phyloP scores from a whole-genome alignment of 2,888 invertebrate genomes.

The Smittia aterrima region DNA sequence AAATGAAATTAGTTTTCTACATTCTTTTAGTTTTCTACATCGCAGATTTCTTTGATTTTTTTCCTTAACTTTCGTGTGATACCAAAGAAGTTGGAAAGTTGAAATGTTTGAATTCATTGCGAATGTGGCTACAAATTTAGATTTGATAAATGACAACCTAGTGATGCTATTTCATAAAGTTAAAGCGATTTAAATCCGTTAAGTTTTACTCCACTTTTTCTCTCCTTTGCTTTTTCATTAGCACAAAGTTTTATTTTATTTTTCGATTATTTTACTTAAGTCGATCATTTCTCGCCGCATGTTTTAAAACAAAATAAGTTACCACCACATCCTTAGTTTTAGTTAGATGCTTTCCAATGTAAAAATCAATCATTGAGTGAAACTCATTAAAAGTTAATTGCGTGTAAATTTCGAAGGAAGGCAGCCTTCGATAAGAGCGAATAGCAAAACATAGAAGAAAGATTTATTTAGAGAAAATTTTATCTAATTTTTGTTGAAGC shows the following conservation, averaged over 20 bases:
- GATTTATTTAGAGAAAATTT: slow-evolving; percentile 3
- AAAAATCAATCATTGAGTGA: slow-evolving; percentile 11
- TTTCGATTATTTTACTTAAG: not conserved
- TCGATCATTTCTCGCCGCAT: not conserved
- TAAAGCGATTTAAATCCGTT: not conserved
- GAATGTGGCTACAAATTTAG: not conserved
- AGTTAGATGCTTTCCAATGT: not conserved
- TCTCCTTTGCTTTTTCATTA: not conserved
- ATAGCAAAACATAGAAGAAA: not conserved
- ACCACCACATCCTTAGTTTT: slow-evolving; percentile 1
- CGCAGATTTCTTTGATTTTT: not conserved
- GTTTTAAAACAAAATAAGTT: slow-evolving; percentile 4
- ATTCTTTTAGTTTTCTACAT: too few relatives aligned
- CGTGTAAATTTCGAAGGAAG: not conserved
- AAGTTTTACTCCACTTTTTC: not conserved
- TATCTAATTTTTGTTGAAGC: slow-evolving; percentile 22
- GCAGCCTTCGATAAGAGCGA: not conserved
- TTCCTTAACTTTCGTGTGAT: not conserved
- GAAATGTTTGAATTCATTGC: not conserved
- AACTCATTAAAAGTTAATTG: slow-evolving; percentile 21
- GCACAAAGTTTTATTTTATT: not conserved
- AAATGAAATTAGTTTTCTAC: too few relatives aligned
- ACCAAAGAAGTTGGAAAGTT: slow-evolving; percentile 17
- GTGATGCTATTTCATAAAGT: slow-evolving; percentile 30
- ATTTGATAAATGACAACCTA: slow-evolving; percentile 8